A percentile compares a stretch with the other conserved stretches of the same genome.
Evolutionary conservation across 2,113 vertebrate species (phyloP).

Genomic region (Parus major): DNA sequence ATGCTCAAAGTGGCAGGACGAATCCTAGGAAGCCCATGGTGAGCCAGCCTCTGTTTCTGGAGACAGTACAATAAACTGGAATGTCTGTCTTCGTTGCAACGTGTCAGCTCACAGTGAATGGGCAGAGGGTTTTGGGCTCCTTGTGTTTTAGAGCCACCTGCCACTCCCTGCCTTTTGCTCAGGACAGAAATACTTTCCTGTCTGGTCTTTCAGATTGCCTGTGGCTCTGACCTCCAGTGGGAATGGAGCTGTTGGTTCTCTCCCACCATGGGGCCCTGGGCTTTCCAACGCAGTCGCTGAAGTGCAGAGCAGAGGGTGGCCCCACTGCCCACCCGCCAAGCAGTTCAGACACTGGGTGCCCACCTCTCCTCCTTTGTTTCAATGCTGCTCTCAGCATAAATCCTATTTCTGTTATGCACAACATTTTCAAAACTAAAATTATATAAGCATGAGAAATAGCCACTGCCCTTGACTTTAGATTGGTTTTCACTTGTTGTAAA

Average conservation of each 20-base stretch:
- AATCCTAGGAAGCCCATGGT: not conserved
- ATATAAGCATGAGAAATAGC: not conserved
- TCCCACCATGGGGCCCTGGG: accelerated
- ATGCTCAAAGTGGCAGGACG: not conserved
- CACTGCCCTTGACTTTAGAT: not conserved
- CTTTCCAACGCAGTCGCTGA: accelerated
- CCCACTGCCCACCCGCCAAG: not conserved
- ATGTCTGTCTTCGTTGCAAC: not conserved
- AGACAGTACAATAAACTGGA: not conserved
- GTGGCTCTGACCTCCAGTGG: not conserved
- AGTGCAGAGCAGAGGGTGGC: not conserved
- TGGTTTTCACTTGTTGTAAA: not conserved
- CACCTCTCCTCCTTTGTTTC: not conserved
- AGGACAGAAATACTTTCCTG: accelerated
- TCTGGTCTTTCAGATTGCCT: not conserved
- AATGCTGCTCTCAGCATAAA: not conserved
- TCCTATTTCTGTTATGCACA: not conserved
- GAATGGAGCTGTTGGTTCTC: not conserved
- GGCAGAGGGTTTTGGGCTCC: not conserved
- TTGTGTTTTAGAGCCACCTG: not conserved
- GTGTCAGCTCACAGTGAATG: not conserved
- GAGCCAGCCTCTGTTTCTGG: not conserved
- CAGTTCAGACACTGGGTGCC: not conserved
- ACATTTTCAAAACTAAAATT: not conserved
- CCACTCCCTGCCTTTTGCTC: not conserved